phyloP scores from a whole-genome alignment of 2,113 vertebrate species.

The Phylloscopus trochiloides region DNA sequence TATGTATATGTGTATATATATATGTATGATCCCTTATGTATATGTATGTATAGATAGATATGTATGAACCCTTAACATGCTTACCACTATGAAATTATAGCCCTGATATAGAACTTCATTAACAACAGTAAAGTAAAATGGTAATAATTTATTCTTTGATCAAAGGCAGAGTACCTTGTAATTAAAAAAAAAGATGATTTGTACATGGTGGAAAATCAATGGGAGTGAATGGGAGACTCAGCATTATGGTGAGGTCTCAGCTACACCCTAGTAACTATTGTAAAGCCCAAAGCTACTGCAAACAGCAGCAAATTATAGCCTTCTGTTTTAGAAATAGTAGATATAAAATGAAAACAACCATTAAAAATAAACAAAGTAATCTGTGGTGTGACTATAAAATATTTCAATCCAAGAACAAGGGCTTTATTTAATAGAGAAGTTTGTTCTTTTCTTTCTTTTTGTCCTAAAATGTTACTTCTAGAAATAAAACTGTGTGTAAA shows the following conservation, averaged over 20 bases:
- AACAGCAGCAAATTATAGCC: not conserved
- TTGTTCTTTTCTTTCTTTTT: not conserved
- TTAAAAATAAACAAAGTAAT: not conserved
- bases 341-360: not conserved
- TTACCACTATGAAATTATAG: not conserved
- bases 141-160: not conserved
- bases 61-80: not conserved
- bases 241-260: not conserved
- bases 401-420: not conserved
- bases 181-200: not conserved
- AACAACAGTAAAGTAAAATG: not conserved
- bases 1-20: not conserved
- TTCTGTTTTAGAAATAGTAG: not conserved
- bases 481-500: conserved; percentile 37
- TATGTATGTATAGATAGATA: not conserved
- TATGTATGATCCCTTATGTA: too few relatives aligned
- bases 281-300: not conserved
- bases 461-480: not conserved
- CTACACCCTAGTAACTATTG: not conserved
- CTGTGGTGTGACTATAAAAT: not conserved
- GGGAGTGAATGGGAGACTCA: not conserved
- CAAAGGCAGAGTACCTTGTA: not conserved
- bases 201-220: not conserved
- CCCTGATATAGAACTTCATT: not conserved
- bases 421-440: not conserved